Base-by-base conservation (phyloP, 2,888 invertebrate species). In the Eubasilissa splendida region DNA sequence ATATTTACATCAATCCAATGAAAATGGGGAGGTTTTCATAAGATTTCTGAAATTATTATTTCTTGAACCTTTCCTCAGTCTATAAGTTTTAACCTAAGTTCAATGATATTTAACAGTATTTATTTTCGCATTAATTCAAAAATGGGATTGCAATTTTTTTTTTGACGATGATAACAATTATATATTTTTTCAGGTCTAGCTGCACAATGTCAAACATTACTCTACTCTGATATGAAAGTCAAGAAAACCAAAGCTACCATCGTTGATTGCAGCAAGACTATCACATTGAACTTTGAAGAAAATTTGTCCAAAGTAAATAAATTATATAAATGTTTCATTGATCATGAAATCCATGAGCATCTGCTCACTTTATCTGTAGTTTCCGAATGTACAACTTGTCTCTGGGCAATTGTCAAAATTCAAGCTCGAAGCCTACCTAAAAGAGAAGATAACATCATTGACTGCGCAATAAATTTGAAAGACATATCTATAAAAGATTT, bases 121-220 rank as follows among this genome's bases (percentile, higher is more conserved):
- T 22, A 22, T 22, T 22, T 22, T 22, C 22, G 22, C 22, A 22
- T 22, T 22, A 22, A 22, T 22, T 22, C 22, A 22, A 22, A 22
- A 22, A n/a, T n/a, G n/a, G n/a, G n/a, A n/a, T n/a, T n/a, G n/a
- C n/a, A 42, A 7, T 42, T 42, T 42, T 2, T 42, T 42, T 0
- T 42, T 42, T 42, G 42, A 42, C 7, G 7, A 42, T 42, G 42
- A 7, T 42, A 42, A 7, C 7, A 42, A n/a, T 7, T 9, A 60
- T n/a, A 8, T 60, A 14, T 14, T 60, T 74, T 74, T 75, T 50
- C 53, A 75, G 75, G 75, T 1, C 33, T 75, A n/a, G 60, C 14
- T 12, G 7, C 60, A 4, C 8, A 50, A 33, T 75, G 75, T 22
- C 10, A 14, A 33, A 52, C 75, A 33, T 50, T 75, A 9, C 33